Conservation (phyloP, 1,140 invertebrate species). For the Sinella curviseta region DNA sequence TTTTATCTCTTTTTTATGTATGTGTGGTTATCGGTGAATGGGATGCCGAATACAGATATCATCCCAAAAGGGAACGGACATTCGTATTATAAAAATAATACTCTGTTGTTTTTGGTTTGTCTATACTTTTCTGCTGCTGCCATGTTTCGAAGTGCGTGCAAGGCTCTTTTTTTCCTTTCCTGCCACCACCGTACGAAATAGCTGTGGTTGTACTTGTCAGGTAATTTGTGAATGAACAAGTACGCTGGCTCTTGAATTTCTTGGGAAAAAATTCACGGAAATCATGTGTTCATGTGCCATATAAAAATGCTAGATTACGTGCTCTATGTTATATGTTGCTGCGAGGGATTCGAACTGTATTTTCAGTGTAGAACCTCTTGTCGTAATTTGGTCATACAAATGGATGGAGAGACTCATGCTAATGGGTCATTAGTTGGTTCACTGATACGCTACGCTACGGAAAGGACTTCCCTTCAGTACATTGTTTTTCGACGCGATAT, state of each 20-base stretch:
- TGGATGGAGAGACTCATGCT: constrained; percentile 32
- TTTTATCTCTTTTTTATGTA: not conserved
- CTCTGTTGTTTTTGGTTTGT: not conserved
- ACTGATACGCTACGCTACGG: not conserved
- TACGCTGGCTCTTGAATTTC: too few species aligned
- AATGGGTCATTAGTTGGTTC: constrained; percentile 35
- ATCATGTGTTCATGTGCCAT: too few species aligned
- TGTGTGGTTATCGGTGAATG: not conserved
- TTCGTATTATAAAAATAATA: not conserved
- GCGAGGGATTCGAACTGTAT: too few species aligned
- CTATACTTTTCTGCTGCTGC: not conserved
- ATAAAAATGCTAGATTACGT: too few species aligned
- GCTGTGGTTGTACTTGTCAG: too few species aligned
- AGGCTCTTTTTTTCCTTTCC: not conserved
- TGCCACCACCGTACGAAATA: too few species aligned
- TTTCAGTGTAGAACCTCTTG: too few species aligned
- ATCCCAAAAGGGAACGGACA: not conserved
- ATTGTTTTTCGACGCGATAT: not conserved
- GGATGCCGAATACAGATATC: not conserved
- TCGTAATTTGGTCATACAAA: constrained; percentile 37
- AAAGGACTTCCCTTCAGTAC: not conserved
- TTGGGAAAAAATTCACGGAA: too few species aligned
- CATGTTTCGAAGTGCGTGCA: too few species aligned
- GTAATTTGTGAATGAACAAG: too few species aligned
- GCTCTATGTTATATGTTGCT: too few species aligned